Base-by-base conservation (phyloP, 2,113 vertebrate species). In the Albula goreensis region DNA sequence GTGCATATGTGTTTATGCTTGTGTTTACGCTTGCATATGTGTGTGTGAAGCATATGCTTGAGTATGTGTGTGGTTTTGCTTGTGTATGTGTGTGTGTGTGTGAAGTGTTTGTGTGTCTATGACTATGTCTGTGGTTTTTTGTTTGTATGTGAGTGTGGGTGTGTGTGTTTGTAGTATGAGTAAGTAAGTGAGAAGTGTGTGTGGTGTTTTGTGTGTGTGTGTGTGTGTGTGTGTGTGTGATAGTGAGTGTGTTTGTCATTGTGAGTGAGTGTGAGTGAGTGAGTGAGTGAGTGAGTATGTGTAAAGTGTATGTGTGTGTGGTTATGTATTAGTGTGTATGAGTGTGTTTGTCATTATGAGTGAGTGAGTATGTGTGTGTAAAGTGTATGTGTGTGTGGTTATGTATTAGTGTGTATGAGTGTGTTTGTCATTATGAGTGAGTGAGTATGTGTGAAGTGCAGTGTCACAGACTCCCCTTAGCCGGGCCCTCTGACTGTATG, bases 41-140 rank as follows among this genome's bases (percentile, higher is more conserved):
- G 12, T 60, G 57, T 13, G 57, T 60, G 12, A 3, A 15, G 12
- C 3, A 41, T 13, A 15, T 12, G 80, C 85, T 66, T 85, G 49
- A 50, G 80, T 85, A 13, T 83, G 56, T 80, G 57, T 60, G 12
- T 12, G 57, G 12, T 3, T 13, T 11, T 12, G 80, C 85, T 56
- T 85, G 49, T 52, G 80, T 86, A 12, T 83, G 56, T 80, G 87
- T n/a, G 57, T 86, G 83, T 90, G 85, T 89, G 83, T 89, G 86
- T 83, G 31, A 41, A 41, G 31, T 41, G 31, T 41, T 41, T 41
- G 85, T 50, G n/a, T 31, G 85, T 25, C 9, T 60, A 15, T 15
- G 57, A 4, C 4, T 15, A 15, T 15, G 6, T 15, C 3, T 15
- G 8, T 60, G 12, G 12, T 60, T 60, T 4, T 60, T 11, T 60